Evolutionary conservation across 2,113 vertebrate genomes (phyloP).

Genomic region (Neolamprologus devosi): DNA sequence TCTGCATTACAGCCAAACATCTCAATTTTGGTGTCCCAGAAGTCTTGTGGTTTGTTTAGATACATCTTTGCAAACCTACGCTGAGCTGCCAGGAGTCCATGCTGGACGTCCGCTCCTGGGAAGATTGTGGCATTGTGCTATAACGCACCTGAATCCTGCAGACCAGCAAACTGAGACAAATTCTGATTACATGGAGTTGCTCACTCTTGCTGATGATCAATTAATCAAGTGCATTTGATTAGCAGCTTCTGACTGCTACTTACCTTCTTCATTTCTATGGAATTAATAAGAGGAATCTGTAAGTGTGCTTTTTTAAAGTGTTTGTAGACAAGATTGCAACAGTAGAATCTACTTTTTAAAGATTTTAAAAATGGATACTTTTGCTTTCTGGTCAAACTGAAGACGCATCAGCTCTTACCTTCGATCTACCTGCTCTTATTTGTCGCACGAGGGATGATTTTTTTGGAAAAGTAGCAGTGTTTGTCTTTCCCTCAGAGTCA

Average conservation of each 20-base stretch:
- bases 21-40: neutral
- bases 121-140: neutral
- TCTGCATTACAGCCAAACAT: neutral
- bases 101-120: fast-evolving
- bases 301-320: fast-evolving
- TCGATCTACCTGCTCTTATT: conserved; percentile 81
- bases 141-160: neutral
- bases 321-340: neutral
- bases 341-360: neutral
- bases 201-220: neutral
- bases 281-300: neutral
- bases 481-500: conserved; percentile 82
- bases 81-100: fast-evolving
- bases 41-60: neutral
- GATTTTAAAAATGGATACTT: neutral
- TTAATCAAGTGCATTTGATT: neutral
- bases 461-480: conserved; percentile 79
- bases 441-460: conserved; percentile 73
- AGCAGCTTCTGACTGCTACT: neutral
- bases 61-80: fast-evolving
- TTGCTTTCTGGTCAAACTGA: neutral
- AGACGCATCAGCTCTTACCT: conserved; percentile 61
- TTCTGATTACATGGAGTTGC: neutral
- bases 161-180: neutral
- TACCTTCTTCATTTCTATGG: neutral